Percentiles rank a stretch among this genome's conserved stretches.
Conservation (phyloP, 2,797 vertebrate species). For the Alcedo quadribrachys region DNA sequence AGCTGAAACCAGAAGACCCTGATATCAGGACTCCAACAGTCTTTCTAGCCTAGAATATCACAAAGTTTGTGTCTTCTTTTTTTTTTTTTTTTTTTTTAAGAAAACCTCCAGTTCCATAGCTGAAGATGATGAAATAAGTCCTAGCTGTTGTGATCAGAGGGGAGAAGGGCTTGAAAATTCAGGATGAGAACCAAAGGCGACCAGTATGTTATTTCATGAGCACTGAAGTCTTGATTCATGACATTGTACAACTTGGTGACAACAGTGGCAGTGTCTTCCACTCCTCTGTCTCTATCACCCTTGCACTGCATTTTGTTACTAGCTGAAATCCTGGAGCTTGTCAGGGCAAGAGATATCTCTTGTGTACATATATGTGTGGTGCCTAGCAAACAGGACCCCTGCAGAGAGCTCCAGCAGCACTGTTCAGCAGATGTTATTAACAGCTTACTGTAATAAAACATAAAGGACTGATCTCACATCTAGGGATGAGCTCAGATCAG, state of each 20-base stretch:
- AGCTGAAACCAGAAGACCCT: background rate
- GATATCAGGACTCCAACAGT: background rate
- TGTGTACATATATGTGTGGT: background rate
- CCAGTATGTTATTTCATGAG: background rate
- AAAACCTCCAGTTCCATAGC: fast-evolving
- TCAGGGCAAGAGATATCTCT: background rate
- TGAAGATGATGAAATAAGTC: background rate
- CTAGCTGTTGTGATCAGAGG: background rate
- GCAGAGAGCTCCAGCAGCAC: background rate
- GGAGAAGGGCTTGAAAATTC: background rate
- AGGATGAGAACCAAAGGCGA: background rate
- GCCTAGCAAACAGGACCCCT: background rate
- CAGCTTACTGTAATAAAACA: background rate
- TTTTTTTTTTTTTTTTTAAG: background rate
- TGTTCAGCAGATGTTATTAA: constrained; percentile 29
- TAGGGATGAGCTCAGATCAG: background rate
- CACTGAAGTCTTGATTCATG: background rate
- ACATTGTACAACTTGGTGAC: background rate
- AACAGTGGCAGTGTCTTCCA: background rate
- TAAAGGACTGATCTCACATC: background rate
- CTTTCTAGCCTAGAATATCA: background rate
- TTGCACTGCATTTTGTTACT: background rate
- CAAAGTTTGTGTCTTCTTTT: background rate
- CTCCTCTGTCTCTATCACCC: background rate
- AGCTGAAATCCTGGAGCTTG: constrained; percentile 2